phyloP scores from a whole-genome alignment of 2,888 invertebrate species.

The Chymomyza amoena region DNA sequence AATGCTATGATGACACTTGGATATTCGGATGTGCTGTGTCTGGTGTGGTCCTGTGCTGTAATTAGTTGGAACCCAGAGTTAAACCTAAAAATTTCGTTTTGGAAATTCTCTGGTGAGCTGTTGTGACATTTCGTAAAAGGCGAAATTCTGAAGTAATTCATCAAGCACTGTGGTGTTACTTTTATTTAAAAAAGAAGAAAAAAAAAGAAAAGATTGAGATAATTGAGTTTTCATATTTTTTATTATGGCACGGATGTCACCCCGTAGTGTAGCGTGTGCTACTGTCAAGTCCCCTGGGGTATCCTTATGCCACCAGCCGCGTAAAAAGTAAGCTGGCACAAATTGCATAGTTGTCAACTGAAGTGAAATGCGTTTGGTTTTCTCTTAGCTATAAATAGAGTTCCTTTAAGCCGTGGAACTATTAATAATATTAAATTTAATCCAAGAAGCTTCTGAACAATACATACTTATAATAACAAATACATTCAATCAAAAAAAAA shows the following conservation, averaged over 20 bases:
- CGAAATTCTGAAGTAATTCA: conserved; percentile 55
- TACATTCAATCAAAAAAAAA: too few relatives aligned
- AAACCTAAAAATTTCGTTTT: conserved; percentile 37
- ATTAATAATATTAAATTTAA: too few relatives aligned
- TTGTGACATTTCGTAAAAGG: conserved; percentile 67
- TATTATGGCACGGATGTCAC: conserved; percentile 44
- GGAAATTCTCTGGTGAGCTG: conserved; percentile 34
- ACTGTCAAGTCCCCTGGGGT: conserved; percentile 34
- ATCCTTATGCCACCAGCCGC: neutral
- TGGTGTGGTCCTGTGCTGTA: conserved; percentile 55
- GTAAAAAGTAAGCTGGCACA: neutral
- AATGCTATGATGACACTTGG: conserved; percentile 62
- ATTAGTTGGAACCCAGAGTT: conserved; percentile 52
- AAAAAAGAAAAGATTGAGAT: neutral
- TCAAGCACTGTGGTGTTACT: conserved; percentile 42
- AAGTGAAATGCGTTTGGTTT: neutral
- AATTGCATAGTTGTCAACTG: neutral
- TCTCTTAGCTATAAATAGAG: too few relatives aligned
- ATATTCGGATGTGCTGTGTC: conserved; percentile 41
- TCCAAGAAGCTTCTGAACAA: too few relatives aligned
- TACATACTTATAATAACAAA: too few relatives aligned
- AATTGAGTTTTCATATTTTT: conserved; percentile 30
- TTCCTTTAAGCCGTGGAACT: too few relatives aligned
- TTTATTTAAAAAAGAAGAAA: conserved; percentile 3
- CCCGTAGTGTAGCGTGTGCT: conserved; percentile 69